These are phyloP conservation scores for Tauraco erythrolophus DNA, from an alignment of 2,113 vertebrate genomes.

Conservation along the genomic window DNA sequence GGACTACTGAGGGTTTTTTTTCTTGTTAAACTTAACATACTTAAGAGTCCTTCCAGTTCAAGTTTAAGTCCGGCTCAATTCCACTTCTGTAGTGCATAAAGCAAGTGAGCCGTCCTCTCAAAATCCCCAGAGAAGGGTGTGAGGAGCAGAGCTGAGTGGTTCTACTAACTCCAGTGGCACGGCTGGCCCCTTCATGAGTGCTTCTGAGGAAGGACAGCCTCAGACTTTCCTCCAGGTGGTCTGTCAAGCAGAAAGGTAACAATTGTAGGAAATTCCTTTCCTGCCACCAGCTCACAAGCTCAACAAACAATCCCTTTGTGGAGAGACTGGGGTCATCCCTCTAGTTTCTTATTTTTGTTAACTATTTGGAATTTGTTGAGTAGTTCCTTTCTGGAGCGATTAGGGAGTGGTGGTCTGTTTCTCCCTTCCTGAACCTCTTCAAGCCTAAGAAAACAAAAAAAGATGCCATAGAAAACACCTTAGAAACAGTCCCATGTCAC, in stretches of 20 bases:
- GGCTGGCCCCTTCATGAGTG: neutral
- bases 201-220: neutral
- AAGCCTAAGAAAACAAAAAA: neutral
- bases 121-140: neutral
- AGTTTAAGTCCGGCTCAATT: neutral
- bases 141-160: neutral
- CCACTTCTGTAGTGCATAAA: neutral
- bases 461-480: neutral
- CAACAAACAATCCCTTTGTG: constrained; percentile 19
- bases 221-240: constrained; percentile 47
- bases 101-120: neutral
- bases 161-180: neutral
- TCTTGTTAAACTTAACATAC: neutral
- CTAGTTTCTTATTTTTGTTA: neutral
- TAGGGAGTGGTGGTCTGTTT: neutral
- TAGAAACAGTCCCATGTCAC: neutral
- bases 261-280: constrained; percentile 61
- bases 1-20: neutral
- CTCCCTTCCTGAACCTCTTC: neutral
- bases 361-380: neutral
- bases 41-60: neutral
- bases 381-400: neutral
- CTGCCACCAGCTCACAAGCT: neutral
- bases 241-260: constrained; percentile 54
- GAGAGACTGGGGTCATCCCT: neutral